Conservation (phyloP, 2,113 vertebrate species). For the Oreotragus oreotragus region DNA sequence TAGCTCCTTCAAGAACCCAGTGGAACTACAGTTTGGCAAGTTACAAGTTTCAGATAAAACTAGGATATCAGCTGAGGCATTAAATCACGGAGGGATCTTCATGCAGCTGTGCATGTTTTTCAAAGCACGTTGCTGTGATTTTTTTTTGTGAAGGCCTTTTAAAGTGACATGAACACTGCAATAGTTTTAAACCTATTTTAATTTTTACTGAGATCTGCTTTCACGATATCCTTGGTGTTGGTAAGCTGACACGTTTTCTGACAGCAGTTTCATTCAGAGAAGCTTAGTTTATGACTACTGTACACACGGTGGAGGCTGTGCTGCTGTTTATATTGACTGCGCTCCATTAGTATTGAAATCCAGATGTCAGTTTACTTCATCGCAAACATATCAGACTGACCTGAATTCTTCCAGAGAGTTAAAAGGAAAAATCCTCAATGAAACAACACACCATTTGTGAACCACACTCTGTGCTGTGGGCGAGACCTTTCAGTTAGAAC, state of each 20-base stretch:
- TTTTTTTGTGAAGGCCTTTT: background rate
- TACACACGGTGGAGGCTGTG: background rate
- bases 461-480: background rate
- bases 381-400: background rate
- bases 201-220: conserved; percentile 2
- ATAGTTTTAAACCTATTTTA: background rate
- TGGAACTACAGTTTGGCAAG: background rate
- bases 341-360: background rate
- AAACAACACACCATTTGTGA: background rate
- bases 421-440: background rate
- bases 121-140: background rate
- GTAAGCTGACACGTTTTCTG: background rate
- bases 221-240: background rate
- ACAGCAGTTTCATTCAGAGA: background rate
- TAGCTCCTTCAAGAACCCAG: background rate
- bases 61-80: background rate
- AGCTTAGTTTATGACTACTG: background rate
- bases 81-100: background rate
- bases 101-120: background rate
- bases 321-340: background rate
- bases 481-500: conserved; percentile 10
- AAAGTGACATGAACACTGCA: background rate
- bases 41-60: background rate
- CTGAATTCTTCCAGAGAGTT: background rate
- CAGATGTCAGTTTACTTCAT: conserved; percentile 14